Evolutionary conservation across 2,888 invertebrate genomes (phyloP).

Genomic region (Lasioglossum oenotherae): DNA sequence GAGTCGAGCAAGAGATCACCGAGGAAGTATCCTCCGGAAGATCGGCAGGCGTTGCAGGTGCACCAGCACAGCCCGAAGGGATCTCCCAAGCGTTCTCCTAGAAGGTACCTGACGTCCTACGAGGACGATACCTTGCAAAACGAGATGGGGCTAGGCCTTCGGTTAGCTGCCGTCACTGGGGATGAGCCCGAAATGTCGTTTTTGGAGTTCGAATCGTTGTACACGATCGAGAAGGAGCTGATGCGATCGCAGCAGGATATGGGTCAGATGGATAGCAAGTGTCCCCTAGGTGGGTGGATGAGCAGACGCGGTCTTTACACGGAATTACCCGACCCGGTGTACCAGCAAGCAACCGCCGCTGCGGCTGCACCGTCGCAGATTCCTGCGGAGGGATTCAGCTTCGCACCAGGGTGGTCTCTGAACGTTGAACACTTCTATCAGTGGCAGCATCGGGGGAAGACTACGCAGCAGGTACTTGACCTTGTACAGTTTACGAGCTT

Average conservation of each 20-base stretch:
- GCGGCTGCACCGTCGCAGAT: constrained; percentile 70
- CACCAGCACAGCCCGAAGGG: constrained; percentile 46
- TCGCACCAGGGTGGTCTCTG: constrained; percentile 87
- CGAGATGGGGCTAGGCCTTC: constrained; percentile 75
- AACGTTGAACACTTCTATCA: constrained; percentile 88
- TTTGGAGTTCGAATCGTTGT: constrained; percentile 78
- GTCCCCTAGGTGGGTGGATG: constrained; percentile 73
- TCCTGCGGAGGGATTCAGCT: constrained; percentile 86
- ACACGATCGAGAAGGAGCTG: constrained; percentile 77
- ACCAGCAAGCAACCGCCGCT: constrained; percentile 60
- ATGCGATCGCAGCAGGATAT: constrained; percentile 72
- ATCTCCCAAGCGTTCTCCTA: constrained; percentile 66
- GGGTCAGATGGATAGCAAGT: constrained; percentile 74
- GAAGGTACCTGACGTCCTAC: constrained; percentile 56
- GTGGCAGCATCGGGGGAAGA: constrained; percentile 87
- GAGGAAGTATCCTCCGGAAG: constrained; percentile 59
- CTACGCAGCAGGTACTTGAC: constrained; percentile 86
- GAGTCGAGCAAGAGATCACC: constrained; percentile 64
- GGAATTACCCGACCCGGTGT: constrained; percentile 76
- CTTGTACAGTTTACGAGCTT: neutral
- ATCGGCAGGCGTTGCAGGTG: constrained; percentile 45
- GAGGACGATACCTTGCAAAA: constrained; percentile 68
- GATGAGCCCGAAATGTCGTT: constrained; percentile 74
- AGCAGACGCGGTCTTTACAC: constrained; percentile 76
- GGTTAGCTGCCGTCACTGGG: constrained; percentile 48